Evolutionary conservation across 2,113 vertebrate species (phyloP).

Genomic region (Corythaeola cristata): DNA sequence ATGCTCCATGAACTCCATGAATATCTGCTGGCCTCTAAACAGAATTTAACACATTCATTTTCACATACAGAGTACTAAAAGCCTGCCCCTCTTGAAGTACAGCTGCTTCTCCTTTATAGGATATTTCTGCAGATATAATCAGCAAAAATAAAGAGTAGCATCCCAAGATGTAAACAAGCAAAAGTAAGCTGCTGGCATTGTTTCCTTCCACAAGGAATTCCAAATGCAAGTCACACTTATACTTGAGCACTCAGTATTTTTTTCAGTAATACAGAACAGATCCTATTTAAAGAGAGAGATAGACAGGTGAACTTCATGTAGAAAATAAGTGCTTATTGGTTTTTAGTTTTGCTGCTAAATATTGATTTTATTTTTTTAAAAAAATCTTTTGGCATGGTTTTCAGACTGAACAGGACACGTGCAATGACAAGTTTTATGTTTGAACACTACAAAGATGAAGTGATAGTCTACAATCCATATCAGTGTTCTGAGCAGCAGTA

Average conservation of each 20-base stretch:
- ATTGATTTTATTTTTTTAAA: not conserved
- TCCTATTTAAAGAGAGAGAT: not conserved
- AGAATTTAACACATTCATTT: not conserved
- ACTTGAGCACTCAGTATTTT: not conserved
- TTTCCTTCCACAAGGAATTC: constrained; percentile 16
- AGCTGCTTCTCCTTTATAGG: not conserved
- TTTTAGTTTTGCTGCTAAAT: not conserved
- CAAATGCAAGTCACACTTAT: not conserved
- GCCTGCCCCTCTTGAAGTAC: not conserved
- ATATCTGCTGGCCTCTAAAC: not conserved
- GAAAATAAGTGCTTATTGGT: not conserved
- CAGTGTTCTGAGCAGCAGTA: not conserved
- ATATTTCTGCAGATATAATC: not conserved
- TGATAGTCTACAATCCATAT: not conserved
- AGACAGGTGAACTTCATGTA: not conserved
- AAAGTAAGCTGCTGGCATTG: not conserved
- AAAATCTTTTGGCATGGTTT: not conserved
- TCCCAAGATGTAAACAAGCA: not conserved
- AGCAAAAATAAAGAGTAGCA: not conserved
- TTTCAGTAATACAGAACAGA: constrained; percentile 8
- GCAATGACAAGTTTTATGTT: not conserved
- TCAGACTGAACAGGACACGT: not conserved
- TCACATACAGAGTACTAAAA: not conserved
- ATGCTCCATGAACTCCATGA: not conserved
- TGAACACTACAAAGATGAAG: not conserved